Evolutionary conservation across 2,888 invertebrate species (phyloP).

Genomic region (Lagria hirta): DNA sequence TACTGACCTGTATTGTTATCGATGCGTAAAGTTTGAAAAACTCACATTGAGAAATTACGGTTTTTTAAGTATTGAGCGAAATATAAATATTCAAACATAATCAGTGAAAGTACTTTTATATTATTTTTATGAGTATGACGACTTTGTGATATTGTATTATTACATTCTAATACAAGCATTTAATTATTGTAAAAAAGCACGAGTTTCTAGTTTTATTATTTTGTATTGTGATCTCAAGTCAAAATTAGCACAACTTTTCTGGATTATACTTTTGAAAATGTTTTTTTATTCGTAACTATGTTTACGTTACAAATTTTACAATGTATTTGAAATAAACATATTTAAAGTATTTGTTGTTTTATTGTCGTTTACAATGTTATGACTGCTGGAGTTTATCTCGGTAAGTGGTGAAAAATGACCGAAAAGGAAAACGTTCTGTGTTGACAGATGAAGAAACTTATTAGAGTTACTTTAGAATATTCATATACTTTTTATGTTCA

Average conservation of each 20-base stretch:
- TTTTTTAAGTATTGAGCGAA: slow-evolving; percentile 19
- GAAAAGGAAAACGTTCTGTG: too few species aligned
- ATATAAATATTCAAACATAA: slow-evolving; percentile 28
- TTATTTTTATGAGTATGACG: slow-evolving; percentile 34
- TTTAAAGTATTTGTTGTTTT: too few species aligned
- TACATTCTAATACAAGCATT: slow-evolving; percentile 32
- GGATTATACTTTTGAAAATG: slow-evolving; percentile 28
- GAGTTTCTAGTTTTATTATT: slow-evolving; percentile 15
- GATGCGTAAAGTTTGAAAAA: slow-evolving; percentile 9
- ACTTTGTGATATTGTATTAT: slow-evolving; percentile 46
- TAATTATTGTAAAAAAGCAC: slow-evolving; percentile 21
- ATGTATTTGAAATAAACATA: slow-evolving; percentile 53
- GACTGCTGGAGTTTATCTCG: too few species aligned
- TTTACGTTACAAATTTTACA: slow-evolving; percentile 49
- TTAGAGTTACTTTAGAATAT: too few species aligned
- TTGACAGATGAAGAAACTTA: too few species aligned
- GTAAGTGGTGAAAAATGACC: too few species aligned
- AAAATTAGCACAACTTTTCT: slow-evolving; percentile 46
- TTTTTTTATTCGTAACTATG: slow-evolving; percentile 21
- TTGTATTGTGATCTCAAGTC: slow-evolving; percentile 44
- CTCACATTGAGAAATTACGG: slow-evolving; percentile 8
- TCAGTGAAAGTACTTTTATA: slow-evolving; percentile 34
- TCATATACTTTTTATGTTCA: too few species aligned
- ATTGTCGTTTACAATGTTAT: too few species aligned
- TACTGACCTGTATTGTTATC: slow-evolving; percentile 18